A percentile compares a stretch with the other conserved stretches of the same genome.
phyloP scores from a whole-genome alignment of 2,113 vertebrate genomes.

The Holacanthus passer region DNA sequence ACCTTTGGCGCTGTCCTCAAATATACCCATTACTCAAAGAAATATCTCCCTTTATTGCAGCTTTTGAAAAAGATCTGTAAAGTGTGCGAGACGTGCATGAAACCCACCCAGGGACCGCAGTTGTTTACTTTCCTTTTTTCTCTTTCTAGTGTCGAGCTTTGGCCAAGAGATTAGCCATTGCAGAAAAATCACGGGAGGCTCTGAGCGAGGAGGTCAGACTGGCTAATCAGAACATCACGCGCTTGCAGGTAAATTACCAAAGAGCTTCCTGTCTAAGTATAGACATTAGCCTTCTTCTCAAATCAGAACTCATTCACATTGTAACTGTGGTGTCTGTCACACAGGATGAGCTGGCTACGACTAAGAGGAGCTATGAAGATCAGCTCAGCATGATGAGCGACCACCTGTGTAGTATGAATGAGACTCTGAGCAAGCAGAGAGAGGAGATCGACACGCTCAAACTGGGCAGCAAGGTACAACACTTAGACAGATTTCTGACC shows the following conservation, averaged over 20 bases:
- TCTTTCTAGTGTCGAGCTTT: conserved; percentile 93
- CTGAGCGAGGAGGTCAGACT: conserved; percentile 89
- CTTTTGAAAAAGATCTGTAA: conserved; percentile 20
- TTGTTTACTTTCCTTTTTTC: conserved; percentile 23
- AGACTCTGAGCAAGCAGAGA: conserved; percentile 95
- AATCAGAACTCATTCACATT: not conserved
- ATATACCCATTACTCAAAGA: conserved; percentile 14
- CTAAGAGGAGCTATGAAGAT: conserved; percentile 97
- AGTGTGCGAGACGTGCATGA: not conserved
- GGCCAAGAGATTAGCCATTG: conserved; percentile 91
- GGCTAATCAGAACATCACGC: conserved; percentile 91
- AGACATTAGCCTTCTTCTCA: not conserved
- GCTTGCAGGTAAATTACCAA: conserved; percentile 89
- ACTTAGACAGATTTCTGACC: accelerated
- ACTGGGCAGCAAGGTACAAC: conserved; percentile 91
- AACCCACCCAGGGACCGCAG: not conserved
- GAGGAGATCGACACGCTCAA: conserved; percentile 97
- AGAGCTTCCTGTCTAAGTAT: not conserved
- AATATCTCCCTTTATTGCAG: conserved; percentile 9
- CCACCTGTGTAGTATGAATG: conserved; percentile 98
- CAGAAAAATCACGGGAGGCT: conserved; percentile 91
- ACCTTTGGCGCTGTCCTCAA: conserved; percentile 9
- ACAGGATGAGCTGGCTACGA: conserved; percentile 95
- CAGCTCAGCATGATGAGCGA: conserved; percentile 99
- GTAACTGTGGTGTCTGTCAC: not conserved